Evolutionary conservation across 2,888 invertebrate genomes (phyloP), one percentile per base, ranked within the genome.

Genomic region (Agriotes lineatus): DNA sequence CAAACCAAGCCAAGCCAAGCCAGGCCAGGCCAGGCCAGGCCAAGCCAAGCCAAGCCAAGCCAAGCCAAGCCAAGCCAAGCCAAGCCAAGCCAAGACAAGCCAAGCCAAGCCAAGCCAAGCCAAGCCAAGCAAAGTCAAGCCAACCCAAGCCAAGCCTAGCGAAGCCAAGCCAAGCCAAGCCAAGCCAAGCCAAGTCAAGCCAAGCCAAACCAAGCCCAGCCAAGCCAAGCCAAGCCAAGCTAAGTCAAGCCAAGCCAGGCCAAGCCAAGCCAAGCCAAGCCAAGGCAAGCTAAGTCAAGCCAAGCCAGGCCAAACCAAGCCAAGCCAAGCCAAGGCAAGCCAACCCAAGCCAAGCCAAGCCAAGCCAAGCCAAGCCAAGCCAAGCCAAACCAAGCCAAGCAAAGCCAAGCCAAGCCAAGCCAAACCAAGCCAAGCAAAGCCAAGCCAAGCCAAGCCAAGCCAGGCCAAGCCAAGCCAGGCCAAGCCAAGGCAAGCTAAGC

Each of bases 231-330:
- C 35, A n/a, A 37, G 35, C n/a, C 35, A 37, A 37, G 35, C n/a
- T 10, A n/a, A 37, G 35, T 37, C 35, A n/a, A 37, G 35, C n/a
- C 35, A 37, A 37, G 35, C n/a, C 35, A 37, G n/a, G 35, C n/a
- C 35, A n/a, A 37, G 35, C n/a, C 35, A n/a, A 37, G 35, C n/a
- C 35, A n/a, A 37, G 35, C n/a, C 35, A n/a, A 37, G 35, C 7
- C 25, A 25, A 37, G 35, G 5, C 35, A n/a, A 37, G 35, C n/a
- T n/a, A n/a, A 37, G 35, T 37, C 35, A n/a, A 37, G n/a, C n/a
- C 35, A n/a, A 37, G 35, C n/a, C 35, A n/a, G n/a, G 35, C n/a
- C 35, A n/a, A 37, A n/a, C n/a, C 35, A n/a, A 37, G 35, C n/a
- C 35, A 37, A 37, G 35, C n/a, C 10, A n/a, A 37, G 35, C n/a